Conservation (phyloP, 2,888 invertebrate species). For the Camponotus fellah region DNA sequence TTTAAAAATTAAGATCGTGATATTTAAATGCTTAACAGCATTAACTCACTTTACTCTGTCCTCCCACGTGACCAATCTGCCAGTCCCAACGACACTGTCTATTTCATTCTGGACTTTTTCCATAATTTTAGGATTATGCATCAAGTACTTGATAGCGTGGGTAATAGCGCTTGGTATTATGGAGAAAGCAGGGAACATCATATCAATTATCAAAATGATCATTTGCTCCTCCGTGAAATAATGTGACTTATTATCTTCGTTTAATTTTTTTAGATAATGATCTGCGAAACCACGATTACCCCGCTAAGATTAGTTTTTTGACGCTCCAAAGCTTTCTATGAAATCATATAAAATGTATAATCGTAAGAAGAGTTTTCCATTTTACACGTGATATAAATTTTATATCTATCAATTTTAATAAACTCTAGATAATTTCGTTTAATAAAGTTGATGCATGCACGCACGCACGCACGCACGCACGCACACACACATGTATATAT, state of each 20-base stretch:
- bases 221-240: slow-evolving; percentile 88
- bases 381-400: not conserved
- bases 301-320: slow-evolving; percentile 85
- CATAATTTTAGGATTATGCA: slow-evolving; percentile 88
- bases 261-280: slow-evolving; percentile 88
- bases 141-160: slow-evolving; percentile 87
- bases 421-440: not conserved
- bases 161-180: slow-evolving; percentile 87
- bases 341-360: not conserved
- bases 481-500: too few species aligned
- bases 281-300: slow-evolving; percentile 89
- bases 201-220: slow-evolving; percentile 88
- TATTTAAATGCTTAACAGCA: not conserved
- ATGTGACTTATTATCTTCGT: slow-evolving; percentile 78
- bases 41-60: slow-evolving; percentile 86
- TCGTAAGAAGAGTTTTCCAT: not conserved
- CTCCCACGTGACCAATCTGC: slow-evolving; percentile 88
- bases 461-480: too few species aligned
- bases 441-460: not conserved
- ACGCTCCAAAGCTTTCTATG: slow-evolving; percentile 87
- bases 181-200: slow-evolving; percentile 88
- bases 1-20: not conserved
- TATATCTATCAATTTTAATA: not conserved
- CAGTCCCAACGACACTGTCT: slow-evolving; percentile 88
- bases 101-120: slow-evolving; percentile 89